Evolutionary conservation across 2,888 invertebrate genomes (phyloP), one percentile per base, ranked within the genome.

Genomic region (Calliphora vomitoria): DNA sequence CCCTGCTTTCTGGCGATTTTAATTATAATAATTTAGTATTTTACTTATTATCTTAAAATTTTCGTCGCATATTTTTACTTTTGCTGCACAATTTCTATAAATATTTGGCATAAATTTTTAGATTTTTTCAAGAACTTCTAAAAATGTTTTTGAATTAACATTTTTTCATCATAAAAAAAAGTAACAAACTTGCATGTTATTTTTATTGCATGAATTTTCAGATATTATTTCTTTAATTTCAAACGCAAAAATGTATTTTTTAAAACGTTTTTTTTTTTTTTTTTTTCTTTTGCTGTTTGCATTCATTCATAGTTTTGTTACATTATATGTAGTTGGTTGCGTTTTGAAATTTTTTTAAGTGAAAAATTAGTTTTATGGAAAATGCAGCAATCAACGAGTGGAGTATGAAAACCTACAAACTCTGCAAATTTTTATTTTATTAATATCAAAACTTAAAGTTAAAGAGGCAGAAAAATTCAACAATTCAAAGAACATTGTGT

Each of bases 401-500:
- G 44, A 41, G 58, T 44, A 10, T 69, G 53, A 66, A n/a, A 38
- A 4, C 11, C 60, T 64, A 68, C 60, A 80, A 35, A 69, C 68
- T 20, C 8, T 8, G 31, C 76, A 76, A 55, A 72, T 82, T 68
- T 87, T 80, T 60, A 71, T 55, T 80, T 79, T 71, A 79, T 74
- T 87, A 84, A 87, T n/a, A n/a, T 87, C 58, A 78, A 72, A 87
- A 62, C 58, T 60, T 60, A 44, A 68, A 78, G 81, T 82, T 87
- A 87, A 87, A 87, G 69, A 87, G 68, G 81, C 87, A 84, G 78
- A 85, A 78, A 75, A 84, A 84, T 62, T 64, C 60, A 72, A 76
- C 64, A 83, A 76, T 84, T 53, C 80, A 64, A 60, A 62, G 38
- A 71, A 75, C 47, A 75, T 86, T 86, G 80, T 86, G 80, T 83